These are phyloP conservation scores for Gephyroberyx darwinii DNA, from an alignment of 2,797 vertebrate genomes.

Conservation along the genomic window DNA sequence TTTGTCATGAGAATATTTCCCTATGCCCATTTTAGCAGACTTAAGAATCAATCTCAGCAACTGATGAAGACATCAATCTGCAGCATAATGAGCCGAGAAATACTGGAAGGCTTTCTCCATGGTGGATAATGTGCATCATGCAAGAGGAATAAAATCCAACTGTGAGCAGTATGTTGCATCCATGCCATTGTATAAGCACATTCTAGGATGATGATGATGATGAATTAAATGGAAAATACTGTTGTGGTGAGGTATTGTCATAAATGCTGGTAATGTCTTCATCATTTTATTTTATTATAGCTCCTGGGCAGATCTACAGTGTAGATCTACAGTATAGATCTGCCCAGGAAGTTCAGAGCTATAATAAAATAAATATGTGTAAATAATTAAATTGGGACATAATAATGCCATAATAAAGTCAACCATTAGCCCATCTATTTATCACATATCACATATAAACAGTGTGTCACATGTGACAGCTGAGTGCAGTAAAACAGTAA, in stretches of 20 bases:
- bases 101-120: slow-evolving; percentile 37
- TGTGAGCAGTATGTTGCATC: slow-evolving; percentile 20
- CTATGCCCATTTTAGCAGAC: slow-evolving; percentile 65
- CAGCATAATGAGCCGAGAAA: slow-evolving; percentile 65
- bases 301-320: not conserved
- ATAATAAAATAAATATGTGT: no score
- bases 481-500: not conserved
- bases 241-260: not conserved
- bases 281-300: slow-evolving; percentile 2
- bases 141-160: slow-evolving; percentile 21
- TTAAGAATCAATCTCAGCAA: slow-evolving; percentile 68
- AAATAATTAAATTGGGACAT: no score
- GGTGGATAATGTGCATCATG: slow-evolving; percentile 39
- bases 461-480: no score
- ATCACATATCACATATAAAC: not conserved
- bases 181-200: slow-evolving; percentile 15
- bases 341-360: no score
- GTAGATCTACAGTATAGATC: no score
- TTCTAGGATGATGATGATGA: slow-evolving; percentile 1
- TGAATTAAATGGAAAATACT: slow-evolving; percentile 9
- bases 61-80: slow-evolving; percentile 76
- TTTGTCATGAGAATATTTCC: slow-evolving; percentile 65
- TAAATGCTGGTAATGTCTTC: not conserved
- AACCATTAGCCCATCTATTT: no score
- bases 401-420: no score